Percentiles rank a stretch among this genome's conserved stretches.
phyloP scores from a whole-genome alignment of 2,113 vertebrate species.

The Perognathus longimembris region DNA sequence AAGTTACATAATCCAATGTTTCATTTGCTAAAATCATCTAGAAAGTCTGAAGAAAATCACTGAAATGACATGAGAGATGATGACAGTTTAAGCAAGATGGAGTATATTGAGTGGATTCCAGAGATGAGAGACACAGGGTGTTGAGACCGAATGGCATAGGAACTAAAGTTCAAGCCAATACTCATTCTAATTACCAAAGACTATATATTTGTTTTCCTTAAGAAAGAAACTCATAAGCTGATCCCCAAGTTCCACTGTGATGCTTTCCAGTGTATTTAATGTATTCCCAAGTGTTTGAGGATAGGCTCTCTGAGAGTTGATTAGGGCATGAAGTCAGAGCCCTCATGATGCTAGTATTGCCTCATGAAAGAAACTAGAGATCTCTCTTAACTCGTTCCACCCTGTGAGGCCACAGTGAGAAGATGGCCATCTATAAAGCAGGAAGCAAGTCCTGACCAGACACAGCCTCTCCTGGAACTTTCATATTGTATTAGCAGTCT shows the following conservation, averaged over 20 bases:
- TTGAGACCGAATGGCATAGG: too few species aligned
- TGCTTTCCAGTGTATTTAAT: too few species aligned
- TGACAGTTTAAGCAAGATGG: background rate
- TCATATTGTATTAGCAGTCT: background rate
- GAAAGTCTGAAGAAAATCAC: background rate
- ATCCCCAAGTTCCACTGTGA: background rate
- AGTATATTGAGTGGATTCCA: background rate
- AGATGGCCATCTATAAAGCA: background rate
- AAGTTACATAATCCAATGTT: background rate
- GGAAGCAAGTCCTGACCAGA: background rate
- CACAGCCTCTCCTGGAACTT: too few species aligned
- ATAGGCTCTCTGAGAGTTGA: background rate
- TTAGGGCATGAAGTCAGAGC: background rate
- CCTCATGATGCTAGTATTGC: background rate
- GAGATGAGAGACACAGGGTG: too few species aligned
- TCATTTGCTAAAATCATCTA: background rate
- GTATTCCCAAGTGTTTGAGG: background rate
- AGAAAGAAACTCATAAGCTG: background rate
- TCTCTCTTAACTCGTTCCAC: background rate
- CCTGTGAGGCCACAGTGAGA: background rate
- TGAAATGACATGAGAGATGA: background rate
- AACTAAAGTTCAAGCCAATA: background rate
- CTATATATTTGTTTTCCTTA: background rate
- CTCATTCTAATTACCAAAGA: background rate
- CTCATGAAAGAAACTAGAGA: background rate